Percentiles rank a stretch among this genome's conserved stretches.
Conservation (phyloP, 2,888 invertebrate species). For the Margaritifera margaritifera region DNA sequence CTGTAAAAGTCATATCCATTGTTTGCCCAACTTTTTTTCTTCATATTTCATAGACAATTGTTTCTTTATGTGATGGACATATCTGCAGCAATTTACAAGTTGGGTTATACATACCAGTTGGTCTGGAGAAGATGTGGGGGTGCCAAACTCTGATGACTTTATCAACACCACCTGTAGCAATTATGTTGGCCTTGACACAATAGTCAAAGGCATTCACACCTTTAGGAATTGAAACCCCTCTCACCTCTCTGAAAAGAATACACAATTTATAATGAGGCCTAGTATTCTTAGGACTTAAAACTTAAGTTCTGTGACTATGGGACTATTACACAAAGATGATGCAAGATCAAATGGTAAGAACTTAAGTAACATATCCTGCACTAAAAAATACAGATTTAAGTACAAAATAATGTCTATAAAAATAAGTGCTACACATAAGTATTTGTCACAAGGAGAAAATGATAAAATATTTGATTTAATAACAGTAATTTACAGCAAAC, state of each 20-base stretch:
- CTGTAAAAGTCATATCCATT: too few relatives aligned
- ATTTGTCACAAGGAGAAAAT: too few relatives aligned
- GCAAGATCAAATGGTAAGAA: background rate
- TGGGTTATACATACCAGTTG: conserved; percentile 58
- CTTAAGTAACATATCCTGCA: too few relatives aligned
- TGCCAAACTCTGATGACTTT: conserved; percentile 71
- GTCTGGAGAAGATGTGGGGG: conserved; percentile 70
- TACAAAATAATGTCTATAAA: too few relatives aligned
- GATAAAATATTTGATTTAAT: too few relatives aligned
- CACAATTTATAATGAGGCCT: background rate
- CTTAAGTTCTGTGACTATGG: background rate
- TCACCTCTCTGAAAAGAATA: conserved; percentile 54
- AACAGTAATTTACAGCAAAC: too few relatives aligned
- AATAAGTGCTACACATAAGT: too few relatives aligned
- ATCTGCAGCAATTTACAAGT: too few relatives aligned
- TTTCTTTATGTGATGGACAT: too few relatives aligned
- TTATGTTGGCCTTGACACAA: conserved; percentile 69
- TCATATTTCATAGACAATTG: too few relatives aligned
- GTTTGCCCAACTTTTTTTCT: too few relatives aligned
- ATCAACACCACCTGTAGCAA: conserved; percentile 72
- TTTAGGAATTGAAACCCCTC: conserved; percentile 65
- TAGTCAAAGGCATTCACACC: conserved; percentile 71
- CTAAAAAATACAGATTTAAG: too few relatives aligned
- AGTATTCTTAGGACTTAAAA: background rate
- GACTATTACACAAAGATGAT: background rate